Evolutionary conservation across 2,888 invertebrate genomes (phyloP), one percentile per base, ranked within the genome.

Genomic region (Macroteleia sp.): DNA sequence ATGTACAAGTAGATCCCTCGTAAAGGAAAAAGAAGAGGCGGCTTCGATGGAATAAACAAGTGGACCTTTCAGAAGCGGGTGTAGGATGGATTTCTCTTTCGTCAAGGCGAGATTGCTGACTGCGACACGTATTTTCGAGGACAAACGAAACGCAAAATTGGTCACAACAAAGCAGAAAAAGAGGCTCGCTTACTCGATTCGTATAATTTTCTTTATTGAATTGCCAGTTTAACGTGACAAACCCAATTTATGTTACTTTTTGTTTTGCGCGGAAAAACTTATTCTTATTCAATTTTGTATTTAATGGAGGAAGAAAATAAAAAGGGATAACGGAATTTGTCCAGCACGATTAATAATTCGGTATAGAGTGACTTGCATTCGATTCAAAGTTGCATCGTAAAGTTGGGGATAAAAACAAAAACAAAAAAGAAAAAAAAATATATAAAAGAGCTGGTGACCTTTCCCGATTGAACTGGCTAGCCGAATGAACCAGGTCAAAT

Each of bases 41-140:
- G 25, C 50, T 67, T 59, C 67, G 67, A 59, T 73, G 59, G 77
- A 80, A 77, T 80, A 77, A 77, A 80, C 69, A 73, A 80, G 79
- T 77, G 64, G 61, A 66, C 52, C 44, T 61, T 64, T 50, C 54
- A 57, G 52, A 54, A 64, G 36, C 44, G 48, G n/a, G 57, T 12
- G 50, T 17, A 57, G 46, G 54, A 56, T 46, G 70, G 70, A 80
- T 70, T 77, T 74, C 61, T 66, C 44, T 46, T 36, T 48, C 54
- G 71, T 28, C 12, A 64, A 56, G 61, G 30, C 25, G 66, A 74
- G 69, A 77, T 77, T 77, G 74, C 73, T 69, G 64, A 71, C 67
- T 52, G 54, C 54, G 54, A 71, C 70, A 64, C 64, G 64, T 76
- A 57, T 54, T 64, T 19, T 20, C 30, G 32, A 56, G 34, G 14